These are phyloP conservation scores for Zoanthus sansibaricus DNA, from an alignment of 92 coral and sea anemone genomes.

Conservation along the genomic window DNA sequence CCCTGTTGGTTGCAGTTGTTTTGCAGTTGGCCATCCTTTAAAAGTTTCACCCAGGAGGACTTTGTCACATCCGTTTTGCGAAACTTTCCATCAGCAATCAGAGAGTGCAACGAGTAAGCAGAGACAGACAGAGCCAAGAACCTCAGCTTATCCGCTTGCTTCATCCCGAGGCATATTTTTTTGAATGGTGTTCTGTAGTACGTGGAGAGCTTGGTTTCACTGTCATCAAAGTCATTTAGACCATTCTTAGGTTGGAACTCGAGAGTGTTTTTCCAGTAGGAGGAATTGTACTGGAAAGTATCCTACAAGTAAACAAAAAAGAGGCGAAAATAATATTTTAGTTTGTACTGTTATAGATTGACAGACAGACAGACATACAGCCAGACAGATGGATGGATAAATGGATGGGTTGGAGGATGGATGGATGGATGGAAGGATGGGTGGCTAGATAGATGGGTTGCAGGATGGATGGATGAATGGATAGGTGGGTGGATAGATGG, in stretches of 20 bases:
- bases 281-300: not conserved
- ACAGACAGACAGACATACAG: too few species aligned
- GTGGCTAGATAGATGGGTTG: too few species aligned
- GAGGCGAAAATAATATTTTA: too few species aligned
- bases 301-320: not conserved
- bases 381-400: too few species aligned
- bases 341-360: too few species aligned
- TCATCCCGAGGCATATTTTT: conserved; percentile 33
- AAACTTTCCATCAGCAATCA: conserved; percentile 39
- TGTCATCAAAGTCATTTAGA: conserved; percentile 12
- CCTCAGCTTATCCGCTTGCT: not conserved
- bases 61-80: not conserved
- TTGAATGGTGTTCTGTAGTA: not conserved
- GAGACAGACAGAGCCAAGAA: not conserved
- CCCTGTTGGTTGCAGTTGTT: conserved; percentile 26
- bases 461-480: too few species aligned
- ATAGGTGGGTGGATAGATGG: too few species aligned
- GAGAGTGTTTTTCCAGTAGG: not conserved
- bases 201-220: conserved; percentile 22
- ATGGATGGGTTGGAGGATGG: too few species aligned
- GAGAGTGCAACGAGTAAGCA: conserved; percentile 8
- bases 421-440: too few species aligned
- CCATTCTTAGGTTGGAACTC: conserved; percentile 19
- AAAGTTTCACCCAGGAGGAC: not conserved
- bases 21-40: conserved; percentile 1